Evolutionary conservation across 2,797 vertebrate genomes (phyloP).

Genomic region (Psittacula echo): DNA sequence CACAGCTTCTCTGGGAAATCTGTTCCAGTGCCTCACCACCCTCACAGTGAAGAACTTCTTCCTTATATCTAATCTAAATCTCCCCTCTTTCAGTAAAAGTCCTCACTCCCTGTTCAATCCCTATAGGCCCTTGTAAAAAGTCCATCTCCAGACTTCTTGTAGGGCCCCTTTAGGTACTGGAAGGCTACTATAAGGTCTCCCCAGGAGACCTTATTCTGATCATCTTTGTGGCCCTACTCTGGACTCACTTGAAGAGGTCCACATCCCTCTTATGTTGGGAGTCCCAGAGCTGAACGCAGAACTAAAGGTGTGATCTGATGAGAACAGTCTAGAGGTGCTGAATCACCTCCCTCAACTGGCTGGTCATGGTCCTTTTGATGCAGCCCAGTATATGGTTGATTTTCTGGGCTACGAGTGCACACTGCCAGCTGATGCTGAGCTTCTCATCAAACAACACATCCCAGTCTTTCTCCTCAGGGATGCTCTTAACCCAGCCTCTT

Average conservation of each 20-base stretch:
- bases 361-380: neutral
- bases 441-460: neutral
- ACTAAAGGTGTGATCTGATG: neutral
- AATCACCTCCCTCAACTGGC: neutral
- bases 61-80: neutral
- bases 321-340: neutral
- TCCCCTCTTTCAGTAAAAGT: neutral
- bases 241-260: neutral
- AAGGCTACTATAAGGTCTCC: neutral
- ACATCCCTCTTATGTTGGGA: neutral
- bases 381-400: neutral
- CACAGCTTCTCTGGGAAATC: neutral
- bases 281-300: neutral
- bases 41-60: neutral
- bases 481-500: neutral
- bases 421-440: neutral
- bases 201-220: neutral
- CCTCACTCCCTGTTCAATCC: neutral
- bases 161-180: neutral
- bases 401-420: neutral
- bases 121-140: neutral
- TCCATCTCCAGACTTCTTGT: neutral
- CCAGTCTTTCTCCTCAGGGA: neutral
- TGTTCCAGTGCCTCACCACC: neutral
- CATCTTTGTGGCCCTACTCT: neutral